Percentiles rank a stretch among this genome's conserved stretches.
These are phyloP conservation scores for Pyrrhosoma nymphula DNA, from an alignment of 2,888 invertebrate genomes.

Conservation along the genomic window DNA sequence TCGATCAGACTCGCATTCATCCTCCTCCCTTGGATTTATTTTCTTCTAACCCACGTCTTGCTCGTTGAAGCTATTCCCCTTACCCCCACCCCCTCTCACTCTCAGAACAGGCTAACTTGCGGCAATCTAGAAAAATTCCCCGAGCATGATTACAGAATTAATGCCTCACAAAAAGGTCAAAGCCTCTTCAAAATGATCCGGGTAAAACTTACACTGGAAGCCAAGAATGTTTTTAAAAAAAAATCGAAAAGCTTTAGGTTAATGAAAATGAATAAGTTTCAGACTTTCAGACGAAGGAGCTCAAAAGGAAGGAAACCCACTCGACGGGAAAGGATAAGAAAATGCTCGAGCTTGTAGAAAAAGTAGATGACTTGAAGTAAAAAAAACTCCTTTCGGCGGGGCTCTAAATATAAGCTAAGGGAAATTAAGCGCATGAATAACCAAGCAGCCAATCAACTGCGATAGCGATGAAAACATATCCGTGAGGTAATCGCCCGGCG, in stretches of 20 bases:
- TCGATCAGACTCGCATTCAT: constrained; percentile 8
- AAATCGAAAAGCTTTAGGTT: neutral
- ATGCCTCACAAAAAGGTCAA: neutral
- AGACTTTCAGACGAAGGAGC: neutral
- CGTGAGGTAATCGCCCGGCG: neutral
- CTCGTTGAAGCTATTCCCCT: neutral
- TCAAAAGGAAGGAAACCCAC: neutral
- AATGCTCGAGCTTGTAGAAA: neutral
- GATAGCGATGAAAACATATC: neutral
- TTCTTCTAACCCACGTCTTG: neutral
- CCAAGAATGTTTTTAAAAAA: neutral
- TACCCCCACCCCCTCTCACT: neutral
- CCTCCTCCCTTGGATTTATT: neutral
- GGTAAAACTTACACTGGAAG: neutral
- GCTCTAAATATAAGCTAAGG: neutral
- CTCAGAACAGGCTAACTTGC: neutral
- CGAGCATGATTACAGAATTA: neutral
- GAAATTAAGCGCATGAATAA: neutral
- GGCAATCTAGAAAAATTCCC: neutral
- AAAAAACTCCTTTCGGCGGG: neutral
- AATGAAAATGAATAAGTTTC: neutral
- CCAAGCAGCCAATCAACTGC: neutral
- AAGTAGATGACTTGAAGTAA: neutral
- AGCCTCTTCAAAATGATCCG: neutral
- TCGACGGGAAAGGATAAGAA: neutral